Conservation (phyloP, 2,113 vertebrate species). For the Ifrita kowaldi region DNA sequence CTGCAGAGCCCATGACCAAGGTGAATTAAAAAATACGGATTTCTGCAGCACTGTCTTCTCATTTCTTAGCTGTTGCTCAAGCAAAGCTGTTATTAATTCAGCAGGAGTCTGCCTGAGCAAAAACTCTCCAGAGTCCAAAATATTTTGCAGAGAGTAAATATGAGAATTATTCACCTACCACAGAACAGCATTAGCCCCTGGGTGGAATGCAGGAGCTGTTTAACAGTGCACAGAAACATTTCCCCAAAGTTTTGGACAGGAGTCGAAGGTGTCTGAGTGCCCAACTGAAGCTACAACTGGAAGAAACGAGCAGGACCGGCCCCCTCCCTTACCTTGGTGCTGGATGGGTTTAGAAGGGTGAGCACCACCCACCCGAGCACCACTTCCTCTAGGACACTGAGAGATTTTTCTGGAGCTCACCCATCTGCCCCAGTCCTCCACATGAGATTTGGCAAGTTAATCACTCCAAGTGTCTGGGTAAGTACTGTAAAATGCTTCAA, state of each 20-base stretch:
- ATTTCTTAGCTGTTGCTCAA: background rate
- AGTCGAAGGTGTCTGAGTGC: background rate
- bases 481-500: conserved; percentile 63
- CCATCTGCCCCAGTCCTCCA: conserved; percentile 45
- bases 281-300: background rate
- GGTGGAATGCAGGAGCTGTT: conserved; percentile 52
- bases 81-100: conserved; percentile 61
- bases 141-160: conserved; percentile 45
- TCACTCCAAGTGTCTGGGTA: conserved; percentile 40
- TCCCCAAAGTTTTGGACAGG: conserved; percentile 1
- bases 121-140: background rate
- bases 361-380: background rate
- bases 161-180: conserved; percentile 53
- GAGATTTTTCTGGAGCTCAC: conserved; percentile 18
- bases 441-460: conserved; percentile 52
- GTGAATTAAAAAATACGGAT: background rate
- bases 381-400: background rate
- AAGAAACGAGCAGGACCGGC: background rate
- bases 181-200: conserved; percentile 50
- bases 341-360: background rate
- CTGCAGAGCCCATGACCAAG: background rate
- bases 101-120: conserved; percentile 21
- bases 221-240: background rate
- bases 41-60: background rate
- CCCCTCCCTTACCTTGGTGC: background rate